Conservation (phyloP, 2,113 vertebrate genomes). For the Zosterops japonicus region DNA sequence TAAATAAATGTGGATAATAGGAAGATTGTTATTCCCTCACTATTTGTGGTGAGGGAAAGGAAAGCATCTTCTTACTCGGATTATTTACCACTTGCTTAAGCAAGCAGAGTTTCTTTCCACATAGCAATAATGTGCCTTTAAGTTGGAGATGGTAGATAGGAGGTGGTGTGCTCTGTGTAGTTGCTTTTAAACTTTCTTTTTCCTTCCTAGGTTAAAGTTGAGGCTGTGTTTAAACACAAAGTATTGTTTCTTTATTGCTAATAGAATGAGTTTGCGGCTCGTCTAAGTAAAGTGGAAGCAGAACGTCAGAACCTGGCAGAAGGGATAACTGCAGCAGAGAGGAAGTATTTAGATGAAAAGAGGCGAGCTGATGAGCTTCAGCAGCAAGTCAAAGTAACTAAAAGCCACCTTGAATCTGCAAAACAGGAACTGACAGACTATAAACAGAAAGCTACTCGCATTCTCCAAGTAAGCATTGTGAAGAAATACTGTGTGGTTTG, state of each 20-base stretch:
- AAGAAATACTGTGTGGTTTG: neutral
- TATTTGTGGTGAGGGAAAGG: neutral
- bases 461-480: conserved; percentile 84
- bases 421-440: conserved; percentile 93
- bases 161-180: neutral
- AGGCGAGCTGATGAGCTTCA: conserved; percentile 83
- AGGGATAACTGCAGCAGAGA: conserved; percentile 82
- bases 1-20: neutral
- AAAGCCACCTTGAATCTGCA: conserved; percentile 78
- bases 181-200: conserved; percentile 19
- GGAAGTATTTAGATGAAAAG: conserved; percentile 85
- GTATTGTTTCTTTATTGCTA: conserved; percentile 27
- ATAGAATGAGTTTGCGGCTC: conserved; percentile 84
- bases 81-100: neutral
- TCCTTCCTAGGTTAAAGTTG: conserved; percentile 3
- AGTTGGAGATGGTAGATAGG: neutral
- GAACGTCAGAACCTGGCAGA: conserved; percentile 92
- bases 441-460: conserved; percentile 95
- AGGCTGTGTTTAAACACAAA: conserved; percentile 26
- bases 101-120: neutral
- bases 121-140: neutral
- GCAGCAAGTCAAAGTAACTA: conserved; percentile 84
- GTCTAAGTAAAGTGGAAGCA: conserved; percentile 84
- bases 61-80: neutral
- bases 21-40: neutral